These are phyloP conservation scores for Ciconia boyciana DNA, from an alignment of 2,113 vertebrate species.

Conservation along the genomic window DNA sequence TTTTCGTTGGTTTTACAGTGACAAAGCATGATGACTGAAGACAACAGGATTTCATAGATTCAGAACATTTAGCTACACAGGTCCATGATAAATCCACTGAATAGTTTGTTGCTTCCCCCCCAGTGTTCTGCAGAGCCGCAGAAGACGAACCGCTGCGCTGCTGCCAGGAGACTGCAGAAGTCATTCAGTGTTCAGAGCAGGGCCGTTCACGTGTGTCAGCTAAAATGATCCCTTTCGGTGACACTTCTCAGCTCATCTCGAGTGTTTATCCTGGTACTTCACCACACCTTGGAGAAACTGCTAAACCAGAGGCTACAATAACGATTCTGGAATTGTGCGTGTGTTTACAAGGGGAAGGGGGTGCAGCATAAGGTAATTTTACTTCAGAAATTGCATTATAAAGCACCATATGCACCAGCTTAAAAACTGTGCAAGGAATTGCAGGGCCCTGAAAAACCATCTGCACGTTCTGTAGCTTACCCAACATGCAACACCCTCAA, in stretches of 20 bases:
- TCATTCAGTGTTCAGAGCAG: constrained; percentile 32
- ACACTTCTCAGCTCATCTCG: not conserved
- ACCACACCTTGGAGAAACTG: constrained; percentile 47
- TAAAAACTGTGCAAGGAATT: constrained; percentile 52
- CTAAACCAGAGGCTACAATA: constrained; percentile 67
- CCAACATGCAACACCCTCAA: constrained; percentile 59
- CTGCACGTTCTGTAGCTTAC: constrained; percentile 59
- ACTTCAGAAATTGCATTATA: constrained; percentile 62
- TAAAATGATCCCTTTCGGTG: constrained; percentile 1
- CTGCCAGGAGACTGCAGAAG: constrained; percentile 33
- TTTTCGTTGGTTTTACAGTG: constrained; percentile 69
- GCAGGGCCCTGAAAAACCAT: constrained; percentile 61
- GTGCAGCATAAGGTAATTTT: constrained; percentile 63
- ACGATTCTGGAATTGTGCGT: constrained; percentile 64
- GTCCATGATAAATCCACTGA: constrained; percentile 66
- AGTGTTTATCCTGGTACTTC: constrained; percentile 58
- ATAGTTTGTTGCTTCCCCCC: constrained; percentile 17
- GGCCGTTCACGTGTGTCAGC: constrained; percentile 14
- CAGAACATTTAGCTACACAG: constrained; percentile 72
- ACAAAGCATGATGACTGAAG: constrained; percentile 72
- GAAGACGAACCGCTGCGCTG: not conserved
- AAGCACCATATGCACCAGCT: constrained; percentile 66
- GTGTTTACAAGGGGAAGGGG: constrained; percentile 60
- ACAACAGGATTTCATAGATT: constrained; percentile 59
- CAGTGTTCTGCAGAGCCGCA: constrained; percentile 37